Evolutionary conservation across 1,140 invertebrate species (phyloP), one percentile per base, ranked within the genome.

Genomic region (Calosoma granatense): DNA sequence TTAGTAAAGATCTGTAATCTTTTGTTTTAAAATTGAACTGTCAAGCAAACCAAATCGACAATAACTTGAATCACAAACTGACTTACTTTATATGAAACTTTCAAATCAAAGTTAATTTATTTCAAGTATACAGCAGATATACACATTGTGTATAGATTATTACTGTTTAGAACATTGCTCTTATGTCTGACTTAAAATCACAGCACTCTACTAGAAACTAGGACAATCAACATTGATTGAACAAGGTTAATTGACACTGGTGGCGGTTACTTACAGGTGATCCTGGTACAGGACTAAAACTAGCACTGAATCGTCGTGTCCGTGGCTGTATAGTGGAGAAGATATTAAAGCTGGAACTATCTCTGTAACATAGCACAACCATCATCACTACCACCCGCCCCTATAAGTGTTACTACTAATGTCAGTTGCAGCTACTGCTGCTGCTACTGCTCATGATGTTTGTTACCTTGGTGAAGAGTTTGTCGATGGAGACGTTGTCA

Each of bases 241-340:
- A 55, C 22, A 53, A 59, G 56, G 26, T 58, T 58, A 55, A 26
- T 20, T 51, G 9, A 39, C 53, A 56, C 17, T 9, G 26, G 26
- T 6, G n/a, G 26, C 26, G 26, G 26, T n/a, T 1, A 72, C 76
- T 78, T 67, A 82, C 77, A 55, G 73, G 72, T 58, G 78, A 75
- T 52, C 74, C 77, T 58, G 76, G 69, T 55, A 78, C 66, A 14
- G 82, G 83, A 66, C 85, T 89, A 74, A 87, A 90, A 73, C 87
- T 90, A 57, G 88, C 87, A 69, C 88, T 91, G 70, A 91, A 90
- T 62, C 90, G 79, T 55, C 90, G 77, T 54, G 84, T 82, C 60
- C 89, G 73, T 54, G 81, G 75, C 61, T 77, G 68, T 22, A 63
- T 58, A 22, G 55, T 70, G 60, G 75, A 76, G 67, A 83, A 83